phyloP scores from a whole-genome alignment of 2,888 invertebrate species.

The Aradus depressus region DNA sequence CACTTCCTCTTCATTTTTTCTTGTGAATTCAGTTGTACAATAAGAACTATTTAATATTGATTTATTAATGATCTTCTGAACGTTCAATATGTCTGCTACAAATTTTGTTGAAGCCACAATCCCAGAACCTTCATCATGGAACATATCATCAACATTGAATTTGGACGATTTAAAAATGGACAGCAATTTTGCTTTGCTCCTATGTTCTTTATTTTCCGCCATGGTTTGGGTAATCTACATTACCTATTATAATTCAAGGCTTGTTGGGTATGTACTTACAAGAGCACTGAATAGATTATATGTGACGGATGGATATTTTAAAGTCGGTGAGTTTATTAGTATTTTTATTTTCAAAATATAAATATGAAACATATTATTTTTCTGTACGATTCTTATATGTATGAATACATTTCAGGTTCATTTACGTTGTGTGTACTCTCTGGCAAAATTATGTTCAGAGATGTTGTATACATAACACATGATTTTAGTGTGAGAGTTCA shows the following conservation, averaged over 20 bases:
- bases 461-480: slow-evolving; percentile 85
- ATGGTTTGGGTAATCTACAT: slow-evolving; percentile 89
- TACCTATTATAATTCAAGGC: slow-evolving; percentile 86
- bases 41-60: too few species aligned
- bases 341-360: not conserved
- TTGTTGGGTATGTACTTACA: slow-evolving; percentile 81
- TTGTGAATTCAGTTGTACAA: too few species aligned
- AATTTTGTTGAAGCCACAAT: slow-evolving; percentile 19
- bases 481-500: slow-evolving; percentile 88
- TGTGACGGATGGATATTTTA: slow-evolving; percentile 74
- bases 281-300: slow-evolving; percentile 78
- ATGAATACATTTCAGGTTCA: slow-evolving; percentile 57
- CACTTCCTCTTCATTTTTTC: too few species aligned
- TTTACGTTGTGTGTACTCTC: slow-evolving; percentile 90
- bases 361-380: not conserved
- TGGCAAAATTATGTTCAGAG: slow-evolving; percentile 97
- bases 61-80: too few species aligned
- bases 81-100: slow-evolving; percentile 9
- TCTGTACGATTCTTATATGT: not conserved
- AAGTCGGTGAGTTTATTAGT: slow-evolving; percentile 56
- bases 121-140: slow-evolving; percentile 25
- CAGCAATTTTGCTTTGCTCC: slow-evolving; percentile 61
- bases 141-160: slow-evolving; percentile 19
- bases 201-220: slow-evolving; percentile 70
- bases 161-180: slow-evolving; percentile 59